Evolutionary conservation across 1,140 invertebrate genomes (phyloP), one percentile per base, ranked within the genome.

Genomic region (Chlorops oryzae): DNA sequence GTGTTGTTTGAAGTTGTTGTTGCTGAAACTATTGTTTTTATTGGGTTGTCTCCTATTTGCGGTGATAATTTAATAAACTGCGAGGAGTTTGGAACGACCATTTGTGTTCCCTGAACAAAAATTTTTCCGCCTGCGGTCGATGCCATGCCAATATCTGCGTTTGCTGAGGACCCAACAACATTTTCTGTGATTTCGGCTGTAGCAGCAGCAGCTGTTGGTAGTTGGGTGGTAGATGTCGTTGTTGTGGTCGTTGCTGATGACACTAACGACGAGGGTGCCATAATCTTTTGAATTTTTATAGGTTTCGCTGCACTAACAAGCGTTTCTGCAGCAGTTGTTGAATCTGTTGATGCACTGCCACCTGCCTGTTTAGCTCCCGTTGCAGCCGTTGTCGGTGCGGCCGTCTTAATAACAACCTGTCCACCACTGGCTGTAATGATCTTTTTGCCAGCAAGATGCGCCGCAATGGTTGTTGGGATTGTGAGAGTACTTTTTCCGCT

Each of bases 31-130:
- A 9, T 27, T 12, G 59, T 23, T 27, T 63, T 66, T 1, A n/a
- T n/a, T n/a, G n/a, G n/a, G n/a, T n/a, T n/a, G n/a, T n/a, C n/a
- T n/a, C n/a, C n/a, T n/a, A n/a, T n/a, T n/a, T n/a, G n/a, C n/a
- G 65, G 66, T 17, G 65, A 68, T 12, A 70, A 22, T 38, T 70
- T 70, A 3, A 70, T 64, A 70, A 58, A 23, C 69, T 61, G 13
- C 61, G 65, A 32, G n/a, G n/a, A n/a, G n/a, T 38, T 62, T 24
- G 63, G 37, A 12, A 68, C 65, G 28, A 69, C 27, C 22, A 68
- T 64, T 28, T 68, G 65, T 25, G 53, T 35, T 17, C 50, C 57
- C 34, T 67, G 64, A 10, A 68, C 56, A 7, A 67, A 12, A 52
- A 66, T 55, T 39, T 66, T 66, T 2, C 60, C 57, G 0, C 50